Base-by-base conservation (phyloP, 1,140 invertebrate genomes). In the Trichomalopsis sarcophagae region DNA sequence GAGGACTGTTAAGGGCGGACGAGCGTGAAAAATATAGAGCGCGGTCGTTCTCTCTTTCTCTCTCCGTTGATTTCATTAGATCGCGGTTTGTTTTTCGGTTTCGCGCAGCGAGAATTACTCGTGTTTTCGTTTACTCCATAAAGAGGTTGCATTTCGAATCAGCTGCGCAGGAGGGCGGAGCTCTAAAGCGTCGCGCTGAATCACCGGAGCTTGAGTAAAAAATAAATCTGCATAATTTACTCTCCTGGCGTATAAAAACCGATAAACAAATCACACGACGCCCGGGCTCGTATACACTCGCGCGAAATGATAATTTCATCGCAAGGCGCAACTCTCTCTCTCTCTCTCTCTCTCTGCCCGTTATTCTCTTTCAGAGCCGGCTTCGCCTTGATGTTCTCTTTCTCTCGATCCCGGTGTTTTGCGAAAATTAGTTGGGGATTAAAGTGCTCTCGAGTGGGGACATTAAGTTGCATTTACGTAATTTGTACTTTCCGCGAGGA, bases 381-480 rank as follows among this genome's bases (percentile, higher is more conserved):
- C 68, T 71, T 33, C 40, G 40, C 4, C 40, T 55, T 55, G 68
- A 81, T 81, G 69, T 14, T 81, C 69, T 81, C 55, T 62, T 17
- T 6, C 21, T 17, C 69, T 74, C 80, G 80, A 81, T 81, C 73
- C n/a, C 33, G 44, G 47, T 75, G 47, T 74, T 82, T 75, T 75
- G 81, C 33, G 74, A 74, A 76, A 76, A 76, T 82, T 82, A 82
- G 74, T n/a, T 23, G 36, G 36, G 73, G 73, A 82, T 76, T 82
- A 76, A 76, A 47, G 30, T 36, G 81, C 73, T 73, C 71, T 82
- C 74, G 66, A 82, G 55, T 68, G 66, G 81, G 55, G 81, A 82
- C 74, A 82, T 82, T 82, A 82, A 82, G 50, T 76, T 82, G 81
- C 81, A 76, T 82, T 76, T 82, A 21, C 55, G 81, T 76, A 82